Evolutionary conservation across 1,140 invertebrate species (phyloP), one percentile per base, ranked within the genome.

Genomic region (Pseudomyrmex pallidus): DNA sequence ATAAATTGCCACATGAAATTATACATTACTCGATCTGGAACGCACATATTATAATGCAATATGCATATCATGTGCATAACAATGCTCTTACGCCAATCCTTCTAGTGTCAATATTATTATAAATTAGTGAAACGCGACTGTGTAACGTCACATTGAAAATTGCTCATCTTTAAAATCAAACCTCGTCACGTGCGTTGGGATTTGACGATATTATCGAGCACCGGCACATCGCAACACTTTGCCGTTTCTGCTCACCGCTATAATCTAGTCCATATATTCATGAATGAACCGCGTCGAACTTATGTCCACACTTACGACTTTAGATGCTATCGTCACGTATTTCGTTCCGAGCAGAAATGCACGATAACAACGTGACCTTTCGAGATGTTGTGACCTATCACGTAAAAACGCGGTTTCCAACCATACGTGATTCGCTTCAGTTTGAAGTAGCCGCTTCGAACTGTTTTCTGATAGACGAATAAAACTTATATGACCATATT

Each of bases 341-440:
- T 78, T 80, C n/a, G 44, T 50, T 72, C 54, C 66, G 20, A 8
- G 10, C 12, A 10, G 50, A 13, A 61, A 61, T 61, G 59, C 20
- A 52, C 64, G 72, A 72, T 12, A 35, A 72, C 44, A 9, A 22
- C 50, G 35, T 70, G 56, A 78, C 76, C 64, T 78, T 70, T 78
- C 54, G 13, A 25, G 13, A 59, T 50, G 20, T 48, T 78, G 13
- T 70, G 76, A 80, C 76, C 76, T 80, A 80, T 80, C 76, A 80
- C 76, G 76, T 59, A 50, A 50, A 80, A 50, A 78, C 50, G 7
- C 15, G 15, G 15, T 20, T 59, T 72, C 52, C 54, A 61, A 17
- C 12, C 46, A 5, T 17, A 12, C n/a, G 25, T 44, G 48, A 70
- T 25, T 8, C 46, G 15, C 22, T 48, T 70, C 64, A 59, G 50